These are phyloP conservation scores for Macrophya annulata DNA, from an alignment of 2,888 invertebrate genomes.

Conservation along the genomic window DNA sequence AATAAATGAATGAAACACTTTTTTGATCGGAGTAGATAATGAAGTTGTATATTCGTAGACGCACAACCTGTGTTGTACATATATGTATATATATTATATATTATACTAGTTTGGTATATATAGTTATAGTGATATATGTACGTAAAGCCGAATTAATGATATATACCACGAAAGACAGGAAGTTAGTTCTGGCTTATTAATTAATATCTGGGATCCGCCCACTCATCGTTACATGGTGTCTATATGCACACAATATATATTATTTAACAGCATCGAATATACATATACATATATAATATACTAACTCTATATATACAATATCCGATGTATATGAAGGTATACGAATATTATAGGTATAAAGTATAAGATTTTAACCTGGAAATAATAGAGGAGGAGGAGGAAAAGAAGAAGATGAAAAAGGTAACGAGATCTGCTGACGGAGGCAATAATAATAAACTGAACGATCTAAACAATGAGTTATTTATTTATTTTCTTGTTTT, in stretches of 20 bases:
- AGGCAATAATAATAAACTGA: neutral
- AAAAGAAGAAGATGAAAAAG: neutral
- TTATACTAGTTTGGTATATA: too few relatives aligned
- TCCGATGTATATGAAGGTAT: neutral
- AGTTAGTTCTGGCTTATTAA: constrained; percentile 42
- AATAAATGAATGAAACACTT: neutral
- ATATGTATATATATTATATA: too few relatives aligned
- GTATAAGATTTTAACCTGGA: neutral
- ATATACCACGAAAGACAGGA: neutral
- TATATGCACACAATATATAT: neutral
- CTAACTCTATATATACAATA: neutral
- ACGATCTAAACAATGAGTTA: constrained; percentile 23
- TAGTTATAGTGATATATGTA: neutral
- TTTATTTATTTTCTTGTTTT: neutral
- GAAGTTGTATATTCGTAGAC: neutral
- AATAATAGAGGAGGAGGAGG: neutral
- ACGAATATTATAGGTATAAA: too few relatives aligned
- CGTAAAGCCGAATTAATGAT: neutral
- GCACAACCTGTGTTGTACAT: too few relatives aligned
- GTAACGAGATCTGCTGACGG: neutral
- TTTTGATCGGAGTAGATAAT: neutral
- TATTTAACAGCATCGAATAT: neutral
- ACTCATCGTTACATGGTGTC: neutral
- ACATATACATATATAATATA: neutral
- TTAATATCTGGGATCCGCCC: constrained; percentile 43